Conservation (phyloP, 2,888 invertebrate genomes). For the Drosophila niveifrons region DNA sequence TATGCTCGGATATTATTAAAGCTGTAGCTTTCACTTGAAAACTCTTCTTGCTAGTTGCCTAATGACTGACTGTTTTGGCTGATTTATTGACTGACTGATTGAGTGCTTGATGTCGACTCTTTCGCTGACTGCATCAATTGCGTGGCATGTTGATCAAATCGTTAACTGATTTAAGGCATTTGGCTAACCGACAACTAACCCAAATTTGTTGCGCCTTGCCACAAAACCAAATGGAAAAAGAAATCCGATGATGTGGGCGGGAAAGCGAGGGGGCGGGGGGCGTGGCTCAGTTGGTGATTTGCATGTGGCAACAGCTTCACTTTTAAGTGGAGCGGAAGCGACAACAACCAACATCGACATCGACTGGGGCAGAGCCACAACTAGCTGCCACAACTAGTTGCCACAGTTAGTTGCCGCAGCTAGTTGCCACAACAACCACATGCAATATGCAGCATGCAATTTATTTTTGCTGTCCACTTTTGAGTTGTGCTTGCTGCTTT, state of each 20-base stretch:
- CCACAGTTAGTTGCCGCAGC: neutral
- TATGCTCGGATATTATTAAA: too few relatives aligned
- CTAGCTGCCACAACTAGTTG: neutral
- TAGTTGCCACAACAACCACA: constrained; percentile 2
- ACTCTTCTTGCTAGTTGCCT: too few relatives aligned
- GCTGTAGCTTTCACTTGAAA: too few relatives aligned
- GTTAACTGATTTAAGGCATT: constrained; percentile 60
- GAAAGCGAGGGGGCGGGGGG: too few relatives aligned
- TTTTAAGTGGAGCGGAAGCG: constrained; percentile 71
- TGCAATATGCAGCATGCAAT: constrained; percentile 18
- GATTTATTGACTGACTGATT: too few relatives aligned
- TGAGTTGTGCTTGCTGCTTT: constrained; percentile 8
- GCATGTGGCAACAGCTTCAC: constrained; percentile 20
- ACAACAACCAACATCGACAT: constrained; percentile 20
- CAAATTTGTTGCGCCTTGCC: constrained; percentile 38
- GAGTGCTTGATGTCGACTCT: neutral
- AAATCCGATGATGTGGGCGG: too few relatives aligned
- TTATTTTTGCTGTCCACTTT: constrained; percentile 25
- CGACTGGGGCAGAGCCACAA: too few relatives aligned
- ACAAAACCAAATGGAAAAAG: neutral
- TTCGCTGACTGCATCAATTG: neutral
- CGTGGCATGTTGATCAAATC: constrained; percentile 37
- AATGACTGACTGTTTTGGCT: neutral
- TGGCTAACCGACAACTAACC: constrained; percentile 53
- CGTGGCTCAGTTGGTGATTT: constrained; percentile 10